Base-by-base conservation (phyloP, 2,888 invertebrate genomes). In the Pseudolycoriella hygida region DNA sequence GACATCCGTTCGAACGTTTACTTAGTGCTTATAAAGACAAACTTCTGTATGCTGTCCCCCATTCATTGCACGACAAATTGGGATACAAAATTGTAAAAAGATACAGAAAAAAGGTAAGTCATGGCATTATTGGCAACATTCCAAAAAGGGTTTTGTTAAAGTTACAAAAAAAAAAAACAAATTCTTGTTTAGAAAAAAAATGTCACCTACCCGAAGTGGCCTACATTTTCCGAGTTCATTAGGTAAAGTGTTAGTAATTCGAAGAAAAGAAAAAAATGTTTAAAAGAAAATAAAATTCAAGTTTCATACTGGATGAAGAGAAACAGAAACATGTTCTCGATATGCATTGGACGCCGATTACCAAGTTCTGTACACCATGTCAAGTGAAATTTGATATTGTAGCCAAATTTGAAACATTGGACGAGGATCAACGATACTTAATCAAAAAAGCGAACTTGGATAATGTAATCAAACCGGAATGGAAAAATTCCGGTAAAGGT, bases 301-400 rank as follows among this genome's bases (percentile, higher is more conserved):
- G 25, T 25, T 25, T 25, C 67, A 70, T 87, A 15, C 60, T 86
- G 50, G 82, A 84, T 56, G 77, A 80, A 50, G 73, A 76, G 48
- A 68, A 67, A 53, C 56, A 56, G 18, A 59, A 60, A 52, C 70
- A 68, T 48, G 69, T 68, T 5, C 67, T 85, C 51, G 86, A 88
- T 60, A 87, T 87, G 84, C 87, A 87, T 60, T 86, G 86, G 79
- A 80, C 83, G n/a, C 84, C 87, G 0, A 77, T 84, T 53, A 77
- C 79, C 0, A 76, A 76, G 56, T 86, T 87, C 61, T 88, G 87
- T 60, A 86, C 87, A 30, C 87, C 87, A 1, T 87, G 87, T 64
- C 77, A 83, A 67, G 81, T 85, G 54, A 73, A 80, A 57, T 84
- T 86, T 56, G 80, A 84, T 59, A 71, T 85, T 44, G 80, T 86